Evolutionary conservation across 2,113 vertebrate species (phyloP).

Genomic region (Vulpes lagopus): DNA sequence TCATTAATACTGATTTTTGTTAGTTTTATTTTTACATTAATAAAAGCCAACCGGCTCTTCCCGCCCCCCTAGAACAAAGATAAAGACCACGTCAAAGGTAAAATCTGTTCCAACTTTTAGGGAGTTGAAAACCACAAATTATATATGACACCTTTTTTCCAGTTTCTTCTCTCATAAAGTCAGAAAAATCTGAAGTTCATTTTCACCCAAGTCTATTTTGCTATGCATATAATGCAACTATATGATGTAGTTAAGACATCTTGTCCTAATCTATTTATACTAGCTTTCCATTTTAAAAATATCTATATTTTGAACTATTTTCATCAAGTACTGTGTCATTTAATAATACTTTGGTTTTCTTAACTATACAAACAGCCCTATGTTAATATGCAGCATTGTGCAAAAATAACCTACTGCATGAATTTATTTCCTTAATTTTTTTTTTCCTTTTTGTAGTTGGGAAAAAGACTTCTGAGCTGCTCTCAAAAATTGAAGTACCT

Average conservation of each 20-base stretch:
- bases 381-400: background rate
- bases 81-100: background rate
- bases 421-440: slow-evolving; percentile 30
- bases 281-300: background rate
- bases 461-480: background rate
- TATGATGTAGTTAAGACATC: background rate
- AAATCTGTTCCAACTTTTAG: background rate
- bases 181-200: background rate
- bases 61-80: background rate
- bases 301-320: background rate
- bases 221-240: background rate
- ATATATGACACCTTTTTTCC: background rate
- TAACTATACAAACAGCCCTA: background rate
- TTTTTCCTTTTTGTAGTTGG: background rate
- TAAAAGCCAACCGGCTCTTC: background rate
- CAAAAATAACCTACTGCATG: background rate
- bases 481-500: background rate
- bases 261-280: background rate
- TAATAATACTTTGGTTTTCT: background rate
- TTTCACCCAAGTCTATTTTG: background rate
- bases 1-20: background rate
- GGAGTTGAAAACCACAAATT: background rate
- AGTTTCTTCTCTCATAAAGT: background rate
- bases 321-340: background rate
- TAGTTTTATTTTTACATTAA: background rate